Base-by-base conservation (phyloP, 2,797 vertebrate genomes). In the Gadopsis marmoratus region DNA sequence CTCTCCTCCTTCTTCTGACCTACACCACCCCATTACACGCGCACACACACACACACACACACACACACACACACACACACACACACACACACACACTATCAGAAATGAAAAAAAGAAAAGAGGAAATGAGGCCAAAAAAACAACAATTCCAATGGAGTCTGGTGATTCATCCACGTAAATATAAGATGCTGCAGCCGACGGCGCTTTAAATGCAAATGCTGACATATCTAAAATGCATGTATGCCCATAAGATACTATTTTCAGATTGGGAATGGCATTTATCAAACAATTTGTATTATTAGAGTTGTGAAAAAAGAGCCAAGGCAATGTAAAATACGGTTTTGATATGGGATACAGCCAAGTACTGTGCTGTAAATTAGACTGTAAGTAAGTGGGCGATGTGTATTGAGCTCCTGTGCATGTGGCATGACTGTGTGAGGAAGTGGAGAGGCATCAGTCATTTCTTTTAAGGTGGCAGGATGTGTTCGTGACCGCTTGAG, bases 401-500 rank as follows among this genome's bases (percentile, higher is more conserved):
- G 4, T 26, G 33, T 51, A 51, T 12, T 55, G n/a, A 14, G 21
- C 14, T 7, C 14, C 21, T 23, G 43, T 17, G 50, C 26, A 51
- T 72, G 54, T 33, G 48, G 14, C 47, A 70, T 13, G 21, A 13
- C n/a, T 48, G 31, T 23, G 12, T 55, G 33, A n/a, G n/a, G 33
- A 47, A 26, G 31, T 48, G 51, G 26, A 72, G 45, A 45, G 54
- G 51, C 43, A 51, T 41, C 17, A 41, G 16, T 11, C 23, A 29
- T 45, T 45, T 19, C n/a, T 71, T 7, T 33, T 9, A 64, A 71
- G 55, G 60, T 45, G 62, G 54, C 53, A 53, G 74, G 61, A 66
- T 74, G 73, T 79, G 73, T 54, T 58, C 47, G 39, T 55, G 29
- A 41, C 1, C 31, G 41, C 65, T 64, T 48, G 60, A 82, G 60